Evolutionary conservation across 1,140 invertebrate species (phyloP), one percentile per base, ranked within the genome.

Genomic region (Cydia fagiglandana): DNA sequence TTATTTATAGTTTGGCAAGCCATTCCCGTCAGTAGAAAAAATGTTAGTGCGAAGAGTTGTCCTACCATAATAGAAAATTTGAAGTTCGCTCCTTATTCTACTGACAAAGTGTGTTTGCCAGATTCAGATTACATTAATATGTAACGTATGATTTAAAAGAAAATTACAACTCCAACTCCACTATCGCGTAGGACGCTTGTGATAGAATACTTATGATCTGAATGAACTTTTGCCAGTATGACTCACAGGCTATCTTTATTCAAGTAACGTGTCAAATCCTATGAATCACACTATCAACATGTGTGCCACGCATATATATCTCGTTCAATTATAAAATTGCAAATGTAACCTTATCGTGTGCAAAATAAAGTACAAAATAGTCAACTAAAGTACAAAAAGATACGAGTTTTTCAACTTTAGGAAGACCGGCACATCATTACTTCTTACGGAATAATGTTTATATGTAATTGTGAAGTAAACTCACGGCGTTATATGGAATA

Each of bases 231-330:
- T 17, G 66, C 17, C n/a, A 17, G 30, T 38, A 41, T 70, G 66
- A 70, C 30, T 70, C 66, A 70, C 38, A 7, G 30, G 12, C 64
- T 68, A 68, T 70, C 30, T 45, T 70, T 70, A 70, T 70, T 38
- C 66, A 38, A 70, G 34, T 30, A 41, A 70, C 66, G 34, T 70
- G 66, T 70, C 66, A 70, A 70, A 38, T 68, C 34, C 66, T 70
- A 70, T 70, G 66, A 70, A 20, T 70, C 66, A 70, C 15, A 45
- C 66, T 38, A 70, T 70, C 34, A 70, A n/a, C 0, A 41, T 13
- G 66, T 38, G 34, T n/a, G 38, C 38, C 66, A 70, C 30, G 20
- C 56, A 24, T n/a, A 61, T 17, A 17, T 61, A 56, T 56, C 53
- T 56, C 17, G 20, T 7, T 24, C 20, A 24, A 24, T 10, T 61